These are phyloP conservation scores for Piliocolobus tephrosceles DNA, from an alignment of 2,113 vertebrate species.

Conservation along the genomic window DNA sequence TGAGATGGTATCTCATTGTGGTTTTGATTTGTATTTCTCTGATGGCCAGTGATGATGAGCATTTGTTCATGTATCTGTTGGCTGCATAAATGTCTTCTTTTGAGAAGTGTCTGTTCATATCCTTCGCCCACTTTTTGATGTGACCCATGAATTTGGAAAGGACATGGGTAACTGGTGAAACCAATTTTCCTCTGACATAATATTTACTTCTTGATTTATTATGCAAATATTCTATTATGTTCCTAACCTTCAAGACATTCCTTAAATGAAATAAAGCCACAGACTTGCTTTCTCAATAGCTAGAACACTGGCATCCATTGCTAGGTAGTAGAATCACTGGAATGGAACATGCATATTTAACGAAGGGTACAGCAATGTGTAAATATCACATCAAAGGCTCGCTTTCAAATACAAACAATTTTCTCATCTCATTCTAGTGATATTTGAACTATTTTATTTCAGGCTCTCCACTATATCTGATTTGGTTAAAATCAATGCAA, in stretches of 20 bases:
- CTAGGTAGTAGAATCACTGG: neutral
- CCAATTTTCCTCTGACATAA: neutral
- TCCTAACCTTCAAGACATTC: neutral
- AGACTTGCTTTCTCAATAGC: neutral
- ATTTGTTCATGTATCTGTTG: no score
- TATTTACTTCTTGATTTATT: constrained; percentile 14
- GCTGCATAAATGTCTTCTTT: no score
- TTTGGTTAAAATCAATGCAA: constrained; percentile 32
- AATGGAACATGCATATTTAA: constrained; percentile 15
- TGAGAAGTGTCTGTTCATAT: no score
- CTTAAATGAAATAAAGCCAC: neutral
- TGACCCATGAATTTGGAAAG: neutral
- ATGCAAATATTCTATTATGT: constrained; percentile 10
- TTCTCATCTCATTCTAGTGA: neutral
- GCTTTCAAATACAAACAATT: neutral
- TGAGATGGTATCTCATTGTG: no score
- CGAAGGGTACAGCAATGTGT: neutral
- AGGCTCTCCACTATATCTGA: neutral
- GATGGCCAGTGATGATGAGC: no score
- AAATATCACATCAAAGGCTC: constrained; percentile 8
- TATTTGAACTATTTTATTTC: constrained; percentile 27
- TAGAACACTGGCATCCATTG: neutral
- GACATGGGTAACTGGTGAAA: neutral
- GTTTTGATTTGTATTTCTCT: no score
- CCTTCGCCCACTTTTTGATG: no score